Conservation (phyloP, 2,113 vertebrate genomes). For the Microcebus jonahi region DNA sequence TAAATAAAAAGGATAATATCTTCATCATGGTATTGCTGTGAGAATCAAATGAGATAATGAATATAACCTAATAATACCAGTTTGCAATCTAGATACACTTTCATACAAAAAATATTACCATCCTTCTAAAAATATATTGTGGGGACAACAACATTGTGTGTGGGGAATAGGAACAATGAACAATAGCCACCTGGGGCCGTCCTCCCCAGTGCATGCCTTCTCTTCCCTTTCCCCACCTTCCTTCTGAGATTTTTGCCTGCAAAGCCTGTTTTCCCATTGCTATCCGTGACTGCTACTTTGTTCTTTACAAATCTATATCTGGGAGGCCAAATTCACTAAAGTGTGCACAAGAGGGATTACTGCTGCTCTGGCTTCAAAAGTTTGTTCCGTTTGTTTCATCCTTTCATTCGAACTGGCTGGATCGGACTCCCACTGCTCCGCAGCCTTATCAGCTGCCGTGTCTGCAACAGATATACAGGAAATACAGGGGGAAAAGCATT, state of each 20-base stretch:
- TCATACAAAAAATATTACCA: background rate
- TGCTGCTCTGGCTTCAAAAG: conserved; percentile 80
- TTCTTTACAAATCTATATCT: conserved; percentile 73
- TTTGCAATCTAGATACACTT: background rate
- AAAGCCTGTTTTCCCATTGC: conserved; percentile 16
- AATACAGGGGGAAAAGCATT: background rate
- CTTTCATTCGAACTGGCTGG: conserved; percentile 75
- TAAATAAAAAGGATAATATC: background rate
- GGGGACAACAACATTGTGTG: background rate
- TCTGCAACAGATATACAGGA: conserved; percentile 66
- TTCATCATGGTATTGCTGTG: background rate
- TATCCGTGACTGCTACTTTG: conserved; percentile 50
- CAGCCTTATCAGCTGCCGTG: conserved; percentile 74
- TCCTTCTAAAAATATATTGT: background rate
- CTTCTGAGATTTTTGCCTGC: conserved; percentile 26
- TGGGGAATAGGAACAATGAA: background rate
- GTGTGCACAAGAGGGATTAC: conserved; percentile 74
- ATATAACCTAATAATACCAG: background rate
- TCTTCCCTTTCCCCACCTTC: background rate
- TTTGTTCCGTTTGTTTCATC: conserved; percentile 80
- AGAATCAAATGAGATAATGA: background rate
- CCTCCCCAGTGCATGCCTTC: background rate
- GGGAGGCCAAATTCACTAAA: conserved; percentile 76
- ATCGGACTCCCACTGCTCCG: conserved; percentile 71
- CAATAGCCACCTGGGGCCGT: fast-evolving